Evolutionary conservation across 1,140 invertebrate genomes (phyloP).

Genomic region (Oedothorax gibbosus): DNA sequence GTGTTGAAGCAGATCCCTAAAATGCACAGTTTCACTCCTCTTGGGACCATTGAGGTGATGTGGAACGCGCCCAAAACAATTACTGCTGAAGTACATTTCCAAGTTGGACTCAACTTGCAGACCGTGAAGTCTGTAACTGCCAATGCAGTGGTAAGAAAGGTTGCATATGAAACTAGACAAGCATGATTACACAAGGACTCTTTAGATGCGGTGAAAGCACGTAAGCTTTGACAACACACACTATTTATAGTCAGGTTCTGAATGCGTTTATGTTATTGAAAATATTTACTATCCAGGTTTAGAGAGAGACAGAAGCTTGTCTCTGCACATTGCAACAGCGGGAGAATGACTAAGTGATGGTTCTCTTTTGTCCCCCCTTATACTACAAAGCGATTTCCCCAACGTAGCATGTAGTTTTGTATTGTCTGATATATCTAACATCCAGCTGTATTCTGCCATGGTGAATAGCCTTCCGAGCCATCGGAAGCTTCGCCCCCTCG

Average conservation of each 20-base stretch:
- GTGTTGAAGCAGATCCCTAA: constrained; percentile 22
- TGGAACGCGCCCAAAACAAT: constrained; percentile 56
- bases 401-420: constrained; percentile 51
- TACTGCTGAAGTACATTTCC: constrained; percentile 56
- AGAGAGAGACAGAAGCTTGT: background rate
- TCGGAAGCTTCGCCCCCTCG: no score
- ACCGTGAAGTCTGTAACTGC: constrained; percentile 59
- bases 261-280: constrained; percentile 51
- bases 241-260: constrained; percentile 47
- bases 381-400: constrained; percentile 11
- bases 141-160: constrained; percentile 59
- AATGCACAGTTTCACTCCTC: constrained; percentile 56
- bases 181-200: constrained; percentile 50
- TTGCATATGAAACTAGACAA: constrained; percentile 42
- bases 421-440: constrained; percentile 17
- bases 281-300: constrained; percentile 34
- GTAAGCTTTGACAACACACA: constrained; percentile 28
- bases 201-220: constrained; percentile 22
- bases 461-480: background rate
- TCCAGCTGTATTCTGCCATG: constrained; percentile 46
- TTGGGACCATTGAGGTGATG: constrained; percentile 57
- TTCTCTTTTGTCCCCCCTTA: background rate
- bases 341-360: constrained; percentile 15
- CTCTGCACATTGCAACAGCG: background rate
- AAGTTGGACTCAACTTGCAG: constrained; percentile 61